Percentiles rank a stretch among this genome's conserved stretches.
Conservation (phyloP, 2,797 vertebrate genomes). For the Microchirus variegatus region DNA sequence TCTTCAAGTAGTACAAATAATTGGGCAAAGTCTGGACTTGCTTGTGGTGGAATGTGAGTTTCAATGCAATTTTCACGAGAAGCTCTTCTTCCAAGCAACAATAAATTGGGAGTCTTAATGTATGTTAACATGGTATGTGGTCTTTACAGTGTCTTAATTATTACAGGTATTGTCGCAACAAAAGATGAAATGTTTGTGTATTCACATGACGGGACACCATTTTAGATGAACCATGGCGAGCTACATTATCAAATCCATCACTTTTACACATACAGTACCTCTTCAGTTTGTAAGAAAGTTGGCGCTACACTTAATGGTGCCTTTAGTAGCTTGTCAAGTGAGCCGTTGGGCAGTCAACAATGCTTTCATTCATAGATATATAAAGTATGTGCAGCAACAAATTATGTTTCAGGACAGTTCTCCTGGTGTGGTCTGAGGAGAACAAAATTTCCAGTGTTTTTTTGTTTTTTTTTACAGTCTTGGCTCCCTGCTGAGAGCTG, state of each 20-base stretch:
- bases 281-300: no score
- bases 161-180: background rate
- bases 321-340: no score
- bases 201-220: background rate
- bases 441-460: slow-evolving; percentile 32
- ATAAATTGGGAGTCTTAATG: slow-evolving; percentile 58
- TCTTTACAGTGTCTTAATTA: slow-evolving; percentile 25
- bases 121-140: slow-evolving; percentile 44
- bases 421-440: slow-evolving; percentile 61
- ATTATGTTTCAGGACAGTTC: slow-evolving; percentile 18
- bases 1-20: slow-evolving; percentile 19
- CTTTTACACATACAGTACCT: no score
- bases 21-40: slow-evolving; percentile 17
- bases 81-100: slow-evolving; percentile 59
- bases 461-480: slow-evolving; percentile 61
- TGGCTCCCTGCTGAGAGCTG: slow-evolving; percentile 48
- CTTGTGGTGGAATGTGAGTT: slow-evolving; percentile 16
- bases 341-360: no score
- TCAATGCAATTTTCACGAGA: slow-evolving; percentile 20
- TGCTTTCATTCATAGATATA: background rate
- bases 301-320: no score
- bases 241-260: background rate
- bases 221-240: background rate
- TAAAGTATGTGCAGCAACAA: background rate
- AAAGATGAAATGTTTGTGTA: background rate